Base-by-base conservation (phyloP, 2,797 vertebrate genomes). In the Aulostomus chinensis region DNA sequence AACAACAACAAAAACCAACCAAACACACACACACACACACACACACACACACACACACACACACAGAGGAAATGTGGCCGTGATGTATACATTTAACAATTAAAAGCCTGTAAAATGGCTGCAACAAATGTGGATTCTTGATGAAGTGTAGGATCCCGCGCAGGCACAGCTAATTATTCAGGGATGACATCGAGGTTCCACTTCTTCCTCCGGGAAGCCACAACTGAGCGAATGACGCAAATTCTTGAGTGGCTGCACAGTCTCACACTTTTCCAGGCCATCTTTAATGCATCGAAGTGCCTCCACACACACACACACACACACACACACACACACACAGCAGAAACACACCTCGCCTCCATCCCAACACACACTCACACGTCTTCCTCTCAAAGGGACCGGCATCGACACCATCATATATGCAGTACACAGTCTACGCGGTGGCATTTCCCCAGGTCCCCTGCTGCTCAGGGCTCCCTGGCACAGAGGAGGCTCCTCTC, bases 201-300 rank as follows among this genome's bases (percentile, higher is more conserved):
- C 40, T 12, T 49, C 52, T 39, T 48, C 55, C 77, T 72, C 29
- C 25, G 33, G 66, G 66, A 59, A 25, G 18, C 45, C 43, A 39
- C 53, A 52, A 36, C 38, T 59, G 43, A 77, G 62, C 56, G 69
- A 66, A 57, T 37, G 4, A 49, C 7, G 46, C 56, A 43, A 32
- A 66, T 60, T 58, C 20, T 52, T 21, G 14, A 59, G 55, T 16
- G 18, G 56, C 15, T 33, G 14, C 57, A 47, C 36, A 59, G 36
- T 59, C 33, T 32, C 39, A 50, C 40, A 28, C 35, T 32, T 53
- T 54, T 50, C 49, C 7, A 13, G 30, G 21, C 15, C 55, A 78
- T 80, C 57, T 62, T 73, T 80, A 74, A 80, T 70, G 57, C 64
- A 84, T 56, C 34, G 21, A 54, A 64, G 35, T 7, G 7, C 21